A percentile compares a stretch with the other conserved stretches of the same genome.
Conservation (phyloP, 2,797 vertebrate genomes). For the Mastacembelus armatus region DNA sequence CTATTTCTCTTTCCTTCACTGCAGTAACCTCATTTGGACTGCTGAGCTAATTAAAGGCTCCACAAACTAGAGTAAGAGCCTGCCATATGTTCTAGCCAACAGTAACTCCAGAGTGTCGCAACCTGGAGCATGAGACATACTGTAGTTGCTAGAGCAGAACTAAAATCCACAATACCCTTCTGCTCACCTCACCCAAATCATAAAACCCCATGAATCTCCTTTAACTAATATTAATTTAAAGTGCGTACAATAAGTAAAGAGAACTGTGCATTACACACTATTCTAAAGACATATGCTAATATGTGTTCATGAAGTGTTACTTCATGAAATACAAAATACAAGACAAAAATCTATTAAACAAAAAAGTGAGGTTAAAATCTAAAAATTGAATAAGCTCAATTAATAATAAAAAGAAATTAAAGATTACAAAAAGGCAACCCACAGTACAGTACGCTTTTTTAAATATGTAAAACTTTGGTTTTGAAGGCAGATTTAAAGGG, state of each 20-base stretch:
- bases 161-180: constrained; percentile 57
- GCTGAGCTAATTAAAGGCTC: constrained; percentile 72
- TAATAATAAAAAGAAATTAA: constrained; percentile 17
- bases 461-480: too few species aligned
- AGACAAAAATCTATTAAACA: neutral
- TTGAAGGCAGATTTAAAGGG: neutral
- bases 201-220: constrained; percentile 37
- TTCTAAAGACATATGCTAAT: neutral
- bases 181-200: constrained; percentile 52
- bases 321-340: neutral
- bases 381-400: constrained; percentile 3
- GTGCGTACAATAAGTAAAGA: too few species aligned
- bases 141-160: constrained; percentile 62
- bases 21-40: constrained; percentile 75
- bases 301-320: too few species aligned
- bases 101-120: constrained; percentile 60
- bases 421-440: constrained; percentile 14
- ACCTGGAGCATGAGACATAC: constrained; percentile 64
- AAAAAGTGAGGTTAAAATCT: neutral
- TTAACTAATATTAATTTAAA: constrained; percentile 26
- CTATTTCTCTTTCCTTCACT: constrained; percentile 41
- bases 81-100: constrained; percentile 67
- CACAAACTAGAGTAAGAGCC: constrained; percentile 57
- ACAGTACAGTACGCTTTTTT: too few species aligned
- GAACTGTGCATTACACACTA: constrained; percentile 1